Percentiles rank a stretch among this genome's conserved stretches.
These are phyloP conservation scores for Alauda arvensis DNA, from an alignment of 2,797 vertebrate species.

Conservation along the genomic window DNA sequence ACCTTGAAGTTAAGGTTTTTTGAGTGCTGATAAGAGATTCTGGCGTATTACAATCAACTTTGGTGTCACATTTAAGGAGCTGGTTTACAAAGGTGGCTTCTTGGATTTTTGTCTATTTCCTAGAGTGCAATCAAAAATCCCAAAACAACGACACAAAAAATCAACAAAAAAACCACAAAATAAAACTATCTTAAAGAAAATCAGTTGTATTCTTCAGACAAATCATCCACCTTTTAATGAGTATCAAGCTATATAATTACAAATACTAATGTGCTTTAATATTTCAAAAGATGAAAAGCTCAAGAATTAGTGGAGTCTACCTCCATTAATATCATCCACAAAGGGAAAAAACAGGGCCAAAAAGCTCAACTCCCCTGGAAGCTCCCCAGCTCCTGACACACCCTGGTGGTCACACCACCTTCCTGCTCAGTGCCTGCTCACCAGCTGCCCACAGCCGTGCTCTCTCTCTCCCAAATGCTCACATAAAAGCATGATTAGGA, in stretches of 20 bases:
- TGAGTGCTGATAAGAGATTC: not conserved
- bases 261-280: not conserved
- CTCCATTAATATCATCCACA: not conserved
- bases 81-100: not conserved
- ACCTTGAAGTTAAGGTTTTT: not conserved
- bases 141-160: not conserved
- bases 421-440: not conserved
- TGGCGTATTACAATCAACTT: not conserved
- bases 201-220: not conserved
- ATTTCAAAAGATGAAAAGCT: not conserved
- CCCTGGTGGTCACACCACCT: fast-evolving
- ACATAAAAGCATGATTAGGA: not conserved
- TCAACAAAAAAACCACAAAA: not conserved
- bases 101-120: not conserved
- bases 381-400: not conserved
- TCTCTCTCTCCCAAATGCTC: not conserved
- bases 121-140: not conserved
- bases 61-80: not conserved
- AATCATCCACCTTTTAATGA: not conserved
- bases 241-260: not conserved
- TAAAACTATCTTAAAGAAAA: not conserved
- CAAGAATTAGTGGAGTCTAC: not conserved
- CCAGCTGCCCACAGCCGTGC: fast-evolving
- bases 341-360: not conserved
- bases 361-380: not conserved